Evolutionary conservation across 2,888 invertebrate species (phyloP).

Genomic region (Melolontha melolontha): DNA sequence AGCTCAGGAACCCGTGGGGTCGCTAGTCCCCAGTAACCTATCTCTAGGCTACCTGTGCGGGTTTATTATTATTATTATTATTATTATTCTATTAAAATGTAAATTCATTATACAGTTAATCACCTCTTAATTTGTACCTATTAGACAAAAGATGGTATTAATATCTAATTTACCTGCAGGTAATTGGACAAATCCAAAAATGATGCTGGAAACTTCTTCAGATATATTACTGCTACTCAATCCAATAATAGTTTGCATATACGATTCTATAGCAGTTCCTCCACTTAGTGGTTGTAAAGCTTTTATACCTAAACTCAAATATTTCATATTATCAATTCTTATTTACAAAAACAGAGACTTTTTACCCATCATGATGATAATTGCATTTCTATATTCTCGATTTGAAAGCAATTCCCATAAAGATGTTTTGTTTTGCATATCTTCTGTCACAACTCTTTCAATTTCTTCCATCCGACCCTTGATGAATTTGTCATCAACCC

Average conservation of each 20-base stretch:
- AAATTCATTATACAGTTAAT: no score
- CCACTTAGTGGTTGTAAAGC: constrained; percentile 73
- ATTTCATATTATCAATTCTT: neutral
- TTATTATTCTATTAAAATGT: no score
- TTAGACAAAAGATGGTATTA: no score
- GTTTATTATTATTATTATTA: no score
- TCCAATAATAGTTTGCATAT: constrained; percentile 71
- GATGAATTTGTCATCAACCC: constrained; percentile 54
- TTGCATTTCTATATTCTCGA: constrained; percentile 43
- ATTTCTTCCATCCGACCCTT: constrained; percentile 62
- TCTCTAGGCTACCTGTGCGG: no score
- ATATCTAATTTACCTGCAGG: constrained; percentile 67
- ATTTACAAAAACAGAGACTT: neutral
- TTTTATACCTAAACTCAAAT: constrained; percentile 67
- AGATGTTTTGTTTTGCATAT: constrained; percentile 58
- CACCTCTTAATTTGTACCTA: no score
- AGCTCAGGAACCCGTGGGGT: no score
- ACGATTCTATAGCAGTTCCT: constrained; percentile 70
- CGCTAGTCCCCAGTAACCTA: no score
- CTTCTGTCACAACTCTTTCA: constrained; percentile 58
- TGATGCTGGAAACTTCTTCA: constrained; percentile 69
- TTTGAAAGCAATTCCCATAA: constrained; percentile 57
- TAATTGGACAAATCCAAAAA: constrained; percentile 71
- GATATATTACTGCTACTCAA: constrained; percentile 68
- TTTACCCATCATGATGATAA: constrained; percentile 44